phyloP scores from a whole-genome alignment of 2,797 vertebrate genomes.

The Chrosomus eos region DNA sequence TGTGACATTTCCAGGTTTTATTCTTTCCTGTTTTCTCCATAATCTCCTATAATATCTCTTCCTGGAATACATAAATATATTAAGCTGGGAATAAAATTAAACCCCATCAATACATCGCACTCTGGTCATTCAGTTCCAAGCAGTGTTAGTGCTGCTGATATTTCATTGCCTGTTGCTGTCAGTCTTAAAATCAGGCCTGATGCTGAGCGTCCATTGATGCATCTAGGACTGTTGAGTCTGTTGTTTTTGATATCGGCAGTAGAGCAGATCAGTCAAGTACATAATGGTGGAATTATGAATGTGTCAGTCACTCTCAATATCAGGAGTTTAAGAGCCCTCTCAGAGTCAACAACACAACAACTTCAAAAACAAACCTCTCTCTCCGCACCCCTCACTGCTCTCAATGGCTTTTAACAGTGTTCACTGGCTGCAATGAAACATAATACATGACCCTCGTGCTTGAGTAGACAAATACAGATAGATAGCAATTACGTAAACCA shows the following conservation, averaged over 20 bases:
- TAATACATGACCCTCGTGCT: slow-evolving; percentile 56
- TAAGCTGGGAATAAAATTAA: background rate
- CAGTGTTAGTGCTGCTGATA: background rate
- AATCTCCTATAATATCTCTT: background rate
- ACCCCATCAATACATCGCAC: background rate
- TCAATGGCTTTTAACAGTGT: slow-evolving; percentile 57
- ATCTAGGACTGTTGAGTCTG: slow-evolving; percentile 50
- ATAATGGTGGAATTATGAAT: slow-evolving; percentile 64
- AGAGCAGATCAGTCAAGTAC: slow-evolving; percentile 64
- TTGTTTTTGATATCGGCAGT: slow-evolving; percentile 59
- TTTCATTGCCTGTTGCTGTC: background rate
- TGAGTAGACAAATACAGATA: slow-evolving; percentile 57
- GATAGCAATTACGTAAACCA: slow-evolving; percentile 51
- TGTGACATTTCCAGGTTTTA: background rate
- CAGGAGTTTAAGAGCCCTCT: slow-evolving; percentile 58
- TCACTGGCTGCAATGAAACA: slow-evolving; percentile 53
- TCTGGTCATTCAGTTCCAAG: background rate
- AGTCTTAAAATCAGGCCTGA: slow-evolving; percentile 19
- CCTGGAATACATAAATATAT: background rate
- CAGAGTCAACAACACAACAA: slow-evolving; percentile 59
- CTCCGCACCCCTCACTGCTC: slow-evolving; percentile 40
- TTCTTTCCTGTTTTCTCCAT: background rate
- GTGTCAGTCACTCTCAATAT: slow-evolving; percentile 61
- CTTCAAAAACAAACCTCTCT: slow-evolving; percentile 53
- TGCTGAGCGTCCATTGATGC: slow-evolving; percentile 31